Evolutionary conservation across 1,140 invertebrate genomes (phyloP), one percentile per base, ranked within the genome.

Genomic region (Aporrectodea caliginosa): DNA sequence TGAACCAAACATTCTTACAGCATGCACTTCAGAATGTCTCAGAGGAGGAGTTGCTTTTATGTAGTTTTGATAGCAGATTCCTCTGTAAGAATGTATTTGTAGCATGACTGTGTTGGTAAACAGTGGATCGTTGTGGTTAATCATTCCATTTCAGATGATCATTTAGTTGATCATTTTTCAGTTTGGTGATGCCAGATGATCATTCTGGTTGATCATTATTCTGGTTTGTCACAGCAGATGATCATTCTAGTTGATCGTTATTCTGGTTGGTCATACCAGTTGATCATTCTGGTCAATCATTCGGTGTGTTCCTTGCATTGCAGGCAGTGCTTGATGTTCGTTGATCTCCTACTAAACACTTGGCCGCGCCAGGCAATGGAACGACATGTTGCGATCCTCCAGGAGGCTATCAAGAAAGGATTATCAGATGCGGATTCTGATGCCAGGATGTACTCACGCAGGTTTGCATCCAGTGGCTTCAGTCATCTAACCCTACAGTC

Each of bases 361-460:
- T 98, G 97, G 96, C 91, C 93, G 33, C 91, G 92, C 0, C 90
- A 92, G 83, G 90, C 92, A 27, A 88, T 98, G 78, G 96, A 98
- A 87, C 93, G 91, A 87, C 93, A 97, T 86, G 91, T 93, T 32
- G 87, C 90, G 0, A 87, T 91, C 22, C 86, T 99, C 0, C 92
- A 94, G 78, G 95, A 98, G 80, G 92, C 93, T 0, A 92, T 99
- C 1, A 94, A 94, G 83, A 93, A 93, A 83, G 95, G 95, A 1
- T 93, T 98, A 69, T 91, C 92, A 2, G 97, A 99, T 91, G 95
- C 97, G 0, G 96, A 98, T 88, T 90, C 93, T 30, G 93, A 96
- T 81, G 95, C 96, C 2, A 90, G 97, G 84, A 83, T 84, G 34
- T 85, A 86, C 83, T 85, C 90, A 31, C 83, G 90, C 77, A 90